These are phyloP conservation scores for Amazona vittata DNA, from an alignment of 2,113 vertebrate genomes.

Conservation along the genomic window DNA sequence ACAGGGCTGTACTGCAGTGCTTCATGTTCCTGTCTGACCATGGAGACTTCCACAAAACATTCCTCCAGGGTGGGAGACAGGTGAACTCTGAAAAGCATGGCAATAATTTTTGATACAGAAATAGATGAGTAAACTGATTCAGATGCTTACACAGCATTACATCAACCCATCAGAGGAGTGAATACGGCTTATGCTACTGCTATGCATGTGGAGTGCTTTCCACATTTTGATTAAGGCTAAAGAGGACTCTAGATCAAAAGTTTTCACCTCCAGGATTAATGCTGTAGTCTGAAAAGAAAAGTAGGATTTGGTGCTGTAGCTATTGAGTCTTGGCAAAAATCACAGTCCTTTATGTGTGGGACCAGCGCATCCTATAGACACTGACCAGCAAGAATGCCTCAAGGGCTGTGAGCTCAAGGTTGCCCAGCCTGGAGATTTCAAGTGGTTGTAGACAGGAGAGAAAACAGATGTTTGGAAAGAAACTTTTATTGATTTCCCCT, in stretches of 20 bases:
- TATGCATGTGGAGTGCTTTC: not conserved
- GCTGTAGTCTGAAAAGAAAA: not conserved
- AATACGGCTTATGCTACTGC: not conserved
- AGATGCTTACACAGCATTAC: not conserved
- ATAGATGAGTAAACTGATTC: not conserved
- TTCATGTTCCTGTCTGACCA: not conserved
- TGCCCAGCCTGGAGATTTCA: not conserved
- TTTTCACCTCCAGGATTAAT: not conserved
- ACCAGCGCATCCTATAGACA: not conserved
- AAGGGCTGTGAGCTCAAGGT: not conserved
- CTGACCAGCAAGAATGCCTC: not conserved
- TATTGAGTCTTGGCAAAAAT: not conserved
- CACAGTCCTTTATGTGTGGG: not conserved
- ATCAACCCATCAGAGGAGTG: not conserved
- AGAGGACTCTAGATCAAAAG: not conserved
- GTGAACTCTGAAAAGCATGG: not conserved
- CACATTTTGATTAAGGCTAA: not conserved
- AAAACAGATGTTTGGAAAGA: not conserved
- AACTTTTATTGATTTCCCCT: not conserved
- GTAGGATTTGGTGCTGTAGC: not conserved
- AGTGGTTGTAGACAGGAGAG: not conserved
- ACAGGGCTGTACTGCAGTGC: not conserved
- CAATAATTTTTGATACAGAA: not conserved
- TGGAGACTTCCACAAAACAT: not conserved
- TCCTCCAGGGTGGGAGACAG: not conserved